Base-by-base conservation (phyloP, 2,113 vertebrate genomes). In the Trichomycterus rosablanca region DNA sequence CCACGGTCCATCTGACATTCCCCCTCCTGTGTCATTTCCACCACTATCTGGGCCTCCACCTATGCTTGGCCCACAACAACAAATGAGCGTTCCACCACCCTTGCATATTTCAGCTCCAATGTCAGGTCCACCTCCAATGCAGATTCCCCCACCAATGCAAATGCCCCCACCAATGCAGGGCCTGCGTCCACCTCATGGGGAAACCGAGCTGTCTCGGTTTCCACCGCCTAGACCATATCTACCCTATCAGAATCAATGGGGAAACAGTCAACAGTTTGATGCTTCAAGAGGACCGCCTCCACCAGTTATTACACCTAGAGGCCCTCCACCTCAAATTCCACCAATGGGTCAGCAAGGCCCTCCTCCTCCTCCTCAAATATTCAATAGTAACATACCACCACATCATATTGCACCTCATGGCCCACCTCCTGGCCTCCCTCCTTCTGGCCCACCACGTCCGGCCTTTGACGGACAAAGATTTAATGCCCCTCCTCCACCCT, bases 381-480 rank as follows among this genome's bases (percentile, higher is more conserved):
- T 91, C 52, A 87, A 84, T 68, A 78, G 85, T 42, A 75, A 37
- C 34, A 37, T 37, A 10, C 34, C 34, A 3, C 11, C 34, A 37
- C 34, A 37, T 37, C 34, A 37, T 12, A 37, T 37, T 11, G 34
- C 5, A 37, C 34, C 34, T 37, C 7, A 12, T 4, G 34, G 34
- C 12, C 34, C 12, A 7, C 34, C 26, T 3, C 84, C 86, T 53
- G 76, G 76, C 12, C 86, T 88, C 80, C 43, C 79, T 73, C 63
- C 34, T 12, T 18, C 59, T 0, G 52, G 60, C 15, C 7, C 68
- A n/a, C 87, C 57, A 70, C 83, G 58, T 67, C 72, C 72, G 40
- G 28, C 51, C 22, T 86, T 75, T 2, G 92, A 95, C 20, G 90
- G 86, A 42, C 89, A 89, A 44, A 84, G 91, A 72, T 93, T 92